A percentile compares a stretch with the other conserved stretches of the same genome.
phyloP scores from a whole-genome alignment of 2,888 invertebrate genomes.

The Pomacea canaliculata region DNA sequence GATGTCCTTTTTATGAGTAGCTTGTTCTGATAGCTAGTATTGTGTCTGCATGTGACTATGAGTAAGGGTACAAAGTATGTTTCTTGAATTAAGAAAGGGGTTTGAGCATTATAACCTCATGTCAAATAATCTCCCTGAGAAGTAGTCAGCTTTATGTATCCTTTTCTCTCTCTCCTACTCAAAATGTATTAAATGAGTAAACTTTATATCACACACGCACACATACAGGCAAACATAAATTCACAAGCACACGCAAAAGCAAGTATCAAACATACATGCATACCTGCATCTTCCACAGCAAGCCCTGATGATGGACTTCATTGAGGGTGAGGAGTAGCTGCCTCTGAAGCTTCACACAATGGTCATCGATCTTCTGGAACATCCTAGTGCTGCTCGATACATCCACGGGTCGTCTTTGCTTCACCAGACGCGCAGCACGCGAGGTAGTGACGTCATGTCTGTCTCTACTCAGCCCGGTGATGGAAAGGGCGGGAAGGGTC shows the following conservation, averaged over 20 bases:
- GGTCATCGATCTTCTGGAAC: conserved; percentile 20
- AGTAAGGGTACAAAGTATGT: too few species aligned
- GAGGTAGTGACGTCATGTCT: too few species aligned
- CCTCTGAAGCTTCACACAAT: conserved; percentile 27
- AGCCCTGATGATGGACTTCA: neutral
- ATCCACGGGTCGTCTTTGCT: neutral
- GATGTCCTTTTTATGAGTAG: too few species aligned
- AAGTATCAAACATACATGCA: neutral
- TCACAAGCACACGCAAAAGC: conserved; percentile 1
- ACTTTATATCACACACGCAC: neutral
- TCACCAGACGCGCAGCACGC: too few species aligned
- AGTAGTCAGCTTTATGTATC: too few species aligned
- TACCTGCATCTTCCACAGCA: neutral
- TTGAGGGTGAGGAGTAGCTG: conserved; percentile 22
- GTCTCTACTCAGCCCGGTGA: neutral
- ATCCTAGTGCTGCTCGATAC: conserved; percentile 1
- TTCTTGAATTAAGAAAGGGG: too few species aligned
- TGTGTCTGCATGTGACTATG: too few species aligned
- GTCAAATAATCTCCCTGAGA: too few species aligned
- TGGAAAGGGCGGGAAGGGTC: conserved; percentile 10
- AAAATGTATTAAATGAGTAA: too few species aligned
- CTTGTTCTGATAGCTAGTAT: too few species aligned
- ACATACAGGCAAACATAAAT: neutral
- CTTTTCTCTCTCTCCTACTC: too few species aligned
- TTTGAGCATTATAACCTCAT: too few species aligned